Base-by-base conservation (phyloP, 2,113 vertebrate species). In the Hylia prasina region DNA sequence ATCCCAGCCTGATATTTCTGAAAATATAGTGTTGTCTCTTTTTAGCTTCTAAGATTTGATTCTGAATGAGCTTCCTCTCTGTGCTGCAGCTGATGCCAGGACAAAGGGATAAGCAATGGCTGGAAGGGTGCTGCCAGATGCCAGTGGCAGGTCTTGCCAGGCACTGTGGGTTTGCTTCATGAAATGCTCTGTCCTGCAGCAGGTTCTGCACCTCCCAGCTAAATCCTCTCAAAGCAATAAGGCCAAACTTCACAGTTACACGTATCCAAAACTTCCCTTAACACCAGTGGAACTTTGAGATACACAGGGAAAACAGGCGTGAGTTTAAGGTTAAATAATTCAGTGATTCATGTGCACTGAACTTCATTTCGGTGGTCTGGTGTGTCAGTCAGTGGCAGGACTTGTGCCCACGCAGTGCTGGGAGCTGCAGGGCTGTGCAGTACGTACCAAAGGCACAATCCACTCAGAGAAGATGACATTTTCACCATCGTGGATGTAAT, bases 401-500 rank as follows among this genome's bases (percentile, higher is more conserved):
- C 4, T 12, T 14, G 42, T n/a, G 23, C 50, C 65, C 30, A 15
- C 1, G 2, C 0, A 0, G 28, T 15, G 64, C 58, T 45, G 39
- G n/a, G 53, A 88, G 54, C 45, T 35, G 47, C 39, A 25, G 3
- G 23, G 2, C 3, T 7, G 33, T 17, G 71, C 47, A 66, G 45
- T 63, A 98, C 99, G 24, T 98, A 99, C 99, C 98, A 99, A 77
- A 4, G 99, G 99, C 17, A 98, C 97, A 50, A 99, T 97, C 99
- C 99, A 99, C 78, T 99, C 98, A 23, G 99, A 99, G 86, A 99
- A 97, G 91, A 99, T 98, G 85, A 99, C 98, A 1, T 98, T 98
- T 60, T 99, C 98, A 8, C 99, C 99, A 3, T 99, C 99, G 1
- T 99, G 99, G 95, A 99, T 98, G 94, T 99, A 99, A 92, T 99